These are phyloP conservation scores for Hydriomena furcata DNA, from an alignment of 2,888 invertebrate genomes.

Conservation along the genomic window DNA sequence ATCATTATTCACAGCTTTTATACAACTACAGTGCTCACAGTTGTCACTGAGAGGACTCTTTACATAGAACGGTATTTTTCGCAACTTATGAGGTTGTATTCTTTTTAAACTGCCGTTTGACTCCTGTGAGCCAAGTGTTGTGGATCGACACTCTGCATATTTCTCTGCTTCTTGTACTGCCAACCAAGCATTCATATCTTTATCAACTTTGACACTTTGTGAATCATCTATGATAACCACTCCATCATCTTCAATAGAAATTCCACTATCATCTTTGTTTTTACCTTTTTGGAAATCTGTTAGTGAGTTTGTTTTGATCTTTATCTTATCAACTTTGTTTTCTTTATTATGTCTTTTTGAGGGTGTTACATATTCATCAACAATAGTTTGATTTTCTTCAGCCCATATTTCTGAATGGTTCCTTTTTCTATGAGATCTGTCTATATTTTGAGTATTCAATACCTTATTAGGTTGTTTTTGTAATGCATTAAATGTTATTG, in stretches of 20 bases:
- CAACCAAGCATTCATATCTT: constrained; percentile 63
- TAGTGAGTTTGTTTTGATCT: constrained; percentile 3
- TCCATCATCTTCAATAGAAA: constrained; percentile 57
- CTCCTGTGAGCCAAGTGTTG: constrained; percentile 7
- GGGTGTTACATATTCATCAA: constrained; percentile 17
- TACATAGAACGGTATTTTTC: constrained; percentile 61
- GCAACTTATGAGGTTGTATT: neutral
- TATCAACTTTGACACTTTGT: constrained; percentile 53
- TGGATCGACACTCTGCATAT: constrained; percentile 36
- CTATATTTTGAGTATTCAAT: constrained; percentile 25
- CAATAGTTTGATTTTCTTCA: constrained; percentile 20
- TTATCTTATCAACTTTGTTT: constrained; percentile 23
- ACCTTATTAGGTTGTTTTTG: constrained; percentile 19
- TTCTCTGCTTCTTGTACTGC: constrained; percentile 58
- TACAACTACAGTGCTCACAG: constrained; percentile 44
- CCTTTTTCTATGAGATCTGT: constrained; percentile 37
- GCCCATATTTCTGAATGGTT: constrained; percentile 37
- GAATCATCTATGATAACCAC: constrained; percentile 58
- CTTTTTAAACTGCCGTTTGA: constrained; percentile 1
- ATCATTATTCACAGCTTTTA: constrained; percentile 9
- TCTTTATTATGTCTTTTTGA: constrained; percentile 17
- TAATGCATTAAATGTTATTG: constrained; percentile 24
- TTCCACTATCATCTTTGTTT: constrained; percentile 61
- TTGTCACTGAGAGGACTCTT: constrained; percentile 51
- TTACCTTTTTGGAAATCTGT: constrained; percentile 11